These are phyloP conservation scores for Sinocyclocheilus anshuiensis DNA, from an alignment of 2,113 vertebrate species.

Conservation along the genomic window DNA sequence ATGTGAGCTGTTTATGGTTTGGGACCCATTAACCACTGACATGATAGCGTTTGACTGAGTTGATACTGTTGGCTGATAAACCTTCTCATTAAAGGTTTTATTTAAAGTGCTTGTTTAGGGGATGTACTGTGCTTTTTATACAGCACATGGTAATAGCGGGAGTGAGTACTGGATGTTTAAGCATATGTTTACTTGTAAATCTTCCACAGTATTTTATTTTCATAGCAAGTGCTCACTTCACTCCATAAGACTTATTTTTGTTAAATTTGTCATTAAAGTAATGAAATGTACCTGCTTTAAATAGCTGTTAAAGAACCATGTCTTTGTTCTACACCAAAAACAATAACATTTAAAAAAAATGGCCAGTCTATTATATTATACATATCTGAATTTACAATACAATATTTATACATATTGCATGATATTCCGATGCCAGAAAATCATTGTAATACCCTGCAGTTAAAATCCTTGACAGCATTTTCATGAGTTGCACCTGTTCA, in stretches of 20 bases:
- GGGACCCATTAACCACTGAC: constrained; percentile 2
- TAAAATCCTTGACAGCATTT: too few relatives aligned
- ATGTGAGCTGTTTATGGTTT: constrained; percentile 25
- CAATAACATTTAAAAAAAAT: not conserved
- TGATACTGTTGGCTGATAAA: not conserved
- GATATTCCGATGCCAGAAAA: too few relatives aligned
- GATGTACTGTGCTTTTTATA: not conserved
- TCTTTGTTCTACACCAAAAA: not conserved
- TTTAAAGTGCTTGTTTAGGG: not conserved
- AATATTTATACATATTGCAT: not conserved
- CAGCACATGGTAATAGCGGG: not conserved
- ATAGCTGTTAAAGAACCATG: not conserved
- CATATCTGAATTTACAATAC: not conserved
- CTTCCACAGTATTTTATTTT: not conserved
- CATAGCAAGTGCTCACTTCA: not conserved
- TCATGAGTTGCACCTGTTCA: too few relatives aligned
- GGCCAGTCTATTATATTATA: not conserved
- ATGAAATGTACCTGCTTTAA: not conserved
- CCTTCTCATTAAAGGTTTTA: not conserved
- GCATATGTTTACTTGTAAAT: not conserved
- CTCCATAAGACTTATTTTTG: not conserved
- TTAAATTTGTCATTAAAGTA: not conserved
- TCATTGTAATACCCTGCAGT: too few relatives aligned
- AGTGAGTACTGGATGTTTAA: not conserved
- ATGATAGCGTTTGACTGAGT: not conserved